Evolutionary conservation across 2,888 invertebrate genomes (phyloP).

Genomic region (Nezara viridula): DNA sequence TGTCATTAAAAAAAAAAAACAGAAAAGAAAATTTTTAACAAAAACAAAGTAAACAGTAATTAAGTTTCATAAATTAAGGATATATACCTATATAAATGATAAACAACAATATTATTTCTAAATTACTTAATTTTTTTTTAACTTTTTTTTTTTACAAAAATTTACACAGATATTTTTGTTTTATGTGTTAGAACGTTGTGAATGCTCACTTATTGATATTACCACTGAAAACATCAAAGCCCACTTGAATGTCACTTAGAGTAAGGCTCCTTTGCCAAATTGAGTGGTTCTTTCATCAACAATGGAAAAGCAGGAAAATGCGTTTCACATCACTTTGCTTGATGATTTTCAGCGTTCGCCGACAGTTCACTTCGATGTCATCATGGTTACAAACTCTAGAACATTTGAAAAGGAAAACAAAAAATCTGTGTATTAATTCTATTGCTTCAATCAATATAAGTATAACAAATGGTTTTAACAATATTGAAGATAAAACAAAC

Average conservation of each 20-base stretch:
- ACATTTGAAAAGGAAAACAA: conserved; percentile 68
- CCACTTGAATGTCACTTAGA: conserved; percentile 64
- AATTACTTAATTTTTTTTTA: conserved; percentile 61
- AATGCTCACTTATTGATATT: conserved; percentile 64
- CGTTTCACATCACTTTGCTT: conserved; percentile 66
- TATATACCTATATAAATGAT: conserved; percentile 57
- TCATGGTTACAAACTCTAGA: conserved; percentile 98
- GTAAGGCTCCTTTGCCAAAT: conserved; percentile 64
- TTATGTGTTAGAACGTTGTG: conserved; percentile 64
- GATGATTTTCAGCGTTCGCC: conserved; percentile 59
- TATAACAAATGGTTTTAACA: background rate
- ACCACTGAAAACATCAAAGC: conserved; percentile 65
- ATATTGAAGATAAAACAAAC: background rate
- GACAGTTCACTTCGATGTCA: conserved; percentile 93
- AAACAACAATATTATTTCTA: conserved; percentile 61
- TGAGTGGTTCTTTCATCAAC: conserved; percentile 62
- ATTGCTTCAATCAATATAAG: background rate
- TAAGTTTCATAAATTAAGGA: conserved; percentile 64
- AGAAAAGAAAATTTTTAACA: conserved; percentile 62
- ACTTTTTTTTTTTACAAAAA: conserved; percentile 63
- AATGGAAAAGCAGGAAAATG: conserved; percentile 67
- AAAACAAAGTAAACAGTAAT: conserved; percentile 64
- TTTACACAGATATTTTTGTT: conserved; percentile 63
- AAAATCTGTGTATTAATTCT: conserved; percentile 24
- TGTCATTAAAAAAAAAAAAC: conserved; percentile 63